Base-by-base conservation (phyloP, 2,888 invertebrate genomes). In the Harmothoe impar region DNA sequence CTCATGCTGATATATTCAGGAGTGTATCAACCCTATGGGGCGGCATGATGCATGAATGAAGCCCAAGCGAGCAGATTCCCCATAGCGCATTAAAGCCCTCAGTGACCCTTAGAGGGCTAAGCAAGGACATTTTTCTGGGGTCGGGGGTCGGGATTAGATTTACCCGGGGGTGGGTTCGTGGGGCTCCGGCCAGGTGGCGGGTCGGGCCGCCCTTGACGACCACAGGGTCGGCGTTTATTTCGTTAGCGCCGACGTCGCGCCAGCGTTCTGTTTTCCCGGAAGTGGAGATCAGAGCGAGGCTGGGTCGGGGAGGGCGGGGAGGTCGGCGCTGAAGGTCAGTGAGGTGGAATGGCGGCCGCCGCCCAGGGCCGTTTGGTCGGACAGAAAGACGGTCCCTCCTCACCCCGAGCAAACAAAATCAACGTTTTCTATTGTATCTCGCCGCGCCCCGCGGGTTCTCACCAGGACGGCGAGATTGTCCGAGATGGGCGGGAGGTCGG, bases 401-500 rank as follows among this genome's bases (percentile, higher is more conserved):
- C 86, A 86, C 54, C 86, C 25, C 86, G 31, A 52, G 86, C 86
- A 86, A 86, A 86, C 86, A 86, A 86, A 86, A 86, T 86, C 86
- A 86, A 86, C 86, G 86, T 86, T 86, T 86, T 54, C 86, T 86
- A 86, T 86, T 86, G 86, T 86, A 86, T 43, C 52, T 86, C 54
- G 86, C 54, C 17, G 52, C 54, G 86, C 52, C 54, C 86, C 86
- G 17, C 29, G 56, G 54, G 52, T 20, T 86, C 86, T 29, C 56
- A 52, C 29, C 0, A 29, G 0, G 56, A 54, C 52, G 86, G 29
- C 86, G 86, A 86, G 86, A 86, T 86, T 86, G 86, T 54, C n/a
- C 54, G 86, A 86, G 52, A 86, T 86, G 17, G 0, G 25, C 29
- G 15, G 54, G 52, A 25, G 20, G 3, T 20, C 0, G 52, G 29